Evolutionary conservation across 2,113 vertebrate genomes (phyloP).

Genomic region (Spea bombifrons): DNA sequence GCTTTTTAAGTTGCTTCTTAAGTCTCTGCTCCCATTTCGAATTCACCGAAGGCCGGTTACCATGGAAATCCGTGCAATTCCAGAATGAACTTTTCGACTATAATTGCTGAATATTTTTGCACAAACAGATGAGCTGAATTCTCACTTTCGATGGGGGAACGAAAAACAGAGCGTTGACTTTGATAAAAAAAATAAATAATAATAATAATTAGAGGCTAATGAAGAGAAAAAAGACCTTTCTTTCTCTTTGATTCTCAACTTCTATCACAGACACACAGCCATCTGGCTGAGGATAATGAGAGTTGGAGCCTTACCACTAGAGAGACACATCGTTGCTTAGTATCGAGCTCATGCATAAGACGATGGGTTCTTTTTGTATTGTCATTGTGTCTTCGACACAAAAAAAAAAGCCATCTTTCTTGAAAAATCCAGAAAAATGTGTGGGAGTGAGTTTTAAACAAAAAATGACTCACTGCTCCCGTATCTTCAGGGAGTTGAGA

Average conservation of each 20-base stretch:
- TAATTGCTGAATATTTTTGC: constrained; percentile 57
- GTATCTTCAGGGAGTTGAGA: constrained; percentile 45
- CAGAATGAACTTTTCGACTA: constrained; percentile 50
- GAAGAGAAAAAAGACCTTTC: too few relatives aligned
- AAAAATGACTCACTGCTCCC: constrained; percentile 31
- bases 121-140: constrained; percentile 44
- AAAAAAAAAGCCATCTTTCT: neutral
- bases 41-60: constrained; percentile 61
- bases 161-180: neutral
- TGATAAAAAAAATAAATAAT: too few relatives aligned
- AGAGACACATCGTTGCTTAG: too few relatives aligned
- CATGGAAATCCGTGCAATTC: constrained; percentile 62
- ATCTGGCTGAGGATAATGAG: too few relatives aligned
- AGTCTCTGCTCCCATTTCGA: constrained; percentile 54
- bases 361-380: constrained; percentile 19
- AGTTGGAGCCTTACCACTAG: too few relatives aligned
- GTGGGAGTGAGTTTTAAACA: constrained; percentile 43
- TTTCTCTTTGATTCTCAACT: too few relatives aligned
- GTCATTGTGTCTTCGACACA: constrained; percentile 37
- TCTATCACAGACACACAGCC: too few relatives aligned
- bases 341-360: constrained; percentile 21
- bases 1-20: constrained; percentile 33
- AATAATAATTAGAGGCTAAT: too few relatives aligned
- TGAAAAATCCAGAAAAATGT: constrained; percentile 19
- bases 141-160: constrained; percentile 44